A percentile compares a stretch with the other conserved stretches of the same genome.
Evolutionary conservation across 2,797 vertebrate genomes (phyloP).

Genomic region (Xyrichtys novacula): DNA sequence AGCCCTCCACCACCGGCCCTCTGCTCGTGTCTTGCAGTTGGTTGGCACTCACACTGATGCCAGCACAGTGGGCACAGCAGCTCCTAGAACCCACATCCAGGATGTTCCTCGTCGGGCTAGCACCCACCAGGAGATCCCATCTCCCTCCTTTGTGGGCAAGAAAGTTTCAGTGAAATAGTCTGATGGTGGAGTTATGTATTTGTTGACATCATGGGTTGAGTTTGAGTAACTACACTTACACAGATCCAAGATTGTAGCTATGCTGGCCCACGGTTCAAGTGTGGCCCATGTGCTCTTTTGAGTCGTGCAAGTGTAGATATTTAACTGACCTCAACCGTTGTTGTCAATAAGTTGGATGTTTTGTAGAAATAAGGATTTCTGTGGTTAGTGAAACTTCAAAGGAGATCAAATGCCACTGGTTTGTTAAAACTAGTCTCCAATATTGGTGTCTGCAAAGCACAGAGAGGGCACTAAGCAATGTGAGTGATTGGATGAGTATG

Average conservation of each 20-base stretch:
- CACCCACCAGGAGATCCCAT: conserved; percentile 64
- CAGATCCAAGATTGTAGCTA: conserved; percentile 68
- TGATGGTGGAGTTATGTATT: conserved; percentile 4
- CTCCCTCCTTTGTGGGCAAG: conserved; percentile 67
- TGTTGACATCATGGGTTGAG: conserved; percentile 28
- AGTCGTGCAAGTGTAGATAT: conserved; percentile 45
- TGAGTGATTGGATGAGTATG: conserved; percentile 40
- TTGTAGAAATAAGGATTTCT: conserved; percentile 11
- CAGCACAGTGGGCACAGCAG: conserved; percentile 30
- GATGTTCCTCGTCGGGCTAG: conserved; percentile 46
- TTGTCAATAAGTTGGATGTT: conserved; percentile 17
- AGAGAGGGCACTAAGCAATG: conserved; percentile 22
- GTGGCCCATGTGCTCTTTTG: conserved; percentile 80
- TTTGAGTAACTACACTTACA: conserved; percentile 31
- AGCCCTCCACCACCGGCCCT: conserved; percentile 80
- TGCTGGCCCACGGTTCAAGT: conserved; percentile 71
- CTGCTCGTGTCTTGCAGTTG: conserved; percentile 77
- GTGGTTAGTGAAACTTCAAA: conserved; percentile 29
- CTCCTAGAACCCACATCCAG: conserved; percentile 51
- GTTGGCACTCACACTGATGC: conserved; percentile 67
- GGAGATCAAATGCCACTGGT: not conserved
- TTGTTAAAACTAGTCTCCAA: conserved; percentile 21
- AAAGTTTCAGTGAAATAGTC: conserved; percentile 60
- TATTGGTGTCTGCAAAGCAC: conserved; percentile 26
- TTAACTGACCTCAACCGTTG: conserved; percentile 47